Conservation (phyloP, 2,113 vertebrate species). For the Acrocephalus kingi region DNA sequence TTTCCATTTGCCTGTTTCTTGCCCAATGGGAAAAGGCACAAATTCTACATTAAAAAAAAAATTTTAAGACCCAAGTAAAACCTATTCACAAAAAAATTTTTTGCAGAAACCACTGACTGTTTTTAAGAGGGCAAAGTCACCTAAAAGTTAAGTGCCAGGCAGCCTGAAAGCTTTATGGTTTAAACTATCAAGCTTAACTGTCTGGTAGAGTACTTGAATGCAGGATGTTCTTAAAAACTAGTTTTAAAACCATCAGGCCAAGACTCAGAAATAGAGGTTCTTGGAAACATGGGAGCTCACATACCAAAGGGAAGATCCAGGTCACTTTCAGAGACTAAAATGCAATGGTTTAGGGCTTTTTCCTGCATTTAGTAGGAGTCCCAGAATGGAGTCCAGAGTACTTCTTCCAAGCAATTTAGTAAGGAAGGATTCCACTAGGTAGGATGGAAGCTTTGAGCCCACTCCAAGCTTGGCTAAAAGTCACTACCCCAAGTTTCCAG, state of each 20-base stretch:
- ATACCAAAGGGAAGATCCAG: neutral
- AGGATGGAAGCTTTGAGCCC: neutral
- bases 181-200: neutral
- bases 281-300: neutral
- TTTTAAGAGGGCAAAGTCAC: neutral
- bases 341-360: neutral
- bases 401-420: neutral
- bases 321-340: neutral
- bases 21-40: slow-evolving; percentile 9
- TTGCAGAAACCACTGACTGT: neutral
- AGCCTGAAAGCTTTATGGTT: neutral
- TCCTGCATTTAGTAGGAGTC: neutral
- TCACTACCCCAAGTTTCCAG: neutral
- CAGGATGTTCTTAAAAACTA: neutral
- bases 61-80: neutral
- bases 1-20: neutral
- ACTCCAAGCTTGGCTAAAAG: neutral
- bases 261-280: neutral
- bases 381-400: neutral
- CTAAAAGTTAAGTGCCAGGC: neutral
- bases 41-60: neutral
- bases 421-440: neutral
- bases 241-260: neutral
- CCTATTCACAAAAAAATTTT: neutral
- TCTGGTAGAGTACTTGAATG: neutral